Evolutionary conservation across 2,113 vertebrate genomes (phyloP).

Genomic region (Notothenia coriiceps): DNA sequence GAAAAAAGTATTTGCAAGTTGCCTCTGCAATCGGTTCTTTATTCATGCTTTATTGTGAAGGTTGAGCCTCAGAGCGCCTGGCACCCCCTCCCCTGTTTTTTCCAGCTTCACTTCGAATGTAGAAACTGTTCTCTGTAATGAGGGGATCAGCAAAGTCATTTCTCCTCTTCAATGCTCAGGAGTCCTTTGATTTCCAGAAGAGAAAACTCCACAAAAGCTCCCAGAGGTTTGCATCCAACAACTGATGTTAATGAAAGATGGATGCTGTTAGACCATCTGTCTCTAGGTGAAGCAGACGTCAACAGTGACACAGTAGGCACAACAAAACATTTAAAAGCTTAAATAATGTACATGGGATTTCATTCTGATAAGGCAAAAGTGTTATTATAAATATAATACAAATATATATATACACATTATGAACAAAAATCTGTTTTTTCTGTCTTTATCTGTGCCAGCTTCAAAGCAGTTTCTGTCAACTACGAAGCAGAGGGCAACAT

Average conservation of each 20-base stretch:
- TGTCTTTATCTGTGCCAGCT: no score
- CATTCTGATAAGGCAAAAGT: no score
- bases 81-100: background rate
- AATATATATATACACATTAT: no score
- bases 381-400: no score
- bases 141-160: background rate
- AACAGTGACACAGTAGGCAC: no score
- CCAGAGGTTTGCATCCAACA: background rate
- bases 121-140: background rate
- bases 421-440: no score
- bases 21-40: background rate
- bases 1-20: constrained; percentile 3
- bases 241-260: background rate
- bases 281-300: constrained; percentile 1
- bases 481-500: no score
- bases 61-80: background rate
- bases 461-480: no score
- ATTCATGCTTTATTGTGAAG: background rate
- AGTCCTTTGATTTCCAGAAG: constrained; percentile 26
- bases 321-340: no score
- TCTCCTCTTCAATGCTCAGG: background rate
- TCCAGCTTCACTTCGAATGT: background rate
- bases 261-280: constrained; percentile 20
- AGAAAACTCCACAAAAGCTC: constrained; percentile 6
- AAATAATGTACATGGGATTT: no score